Conservation (phyloP, 2,888 invertebrate species). For the Cerastis leucographa region DNA sequence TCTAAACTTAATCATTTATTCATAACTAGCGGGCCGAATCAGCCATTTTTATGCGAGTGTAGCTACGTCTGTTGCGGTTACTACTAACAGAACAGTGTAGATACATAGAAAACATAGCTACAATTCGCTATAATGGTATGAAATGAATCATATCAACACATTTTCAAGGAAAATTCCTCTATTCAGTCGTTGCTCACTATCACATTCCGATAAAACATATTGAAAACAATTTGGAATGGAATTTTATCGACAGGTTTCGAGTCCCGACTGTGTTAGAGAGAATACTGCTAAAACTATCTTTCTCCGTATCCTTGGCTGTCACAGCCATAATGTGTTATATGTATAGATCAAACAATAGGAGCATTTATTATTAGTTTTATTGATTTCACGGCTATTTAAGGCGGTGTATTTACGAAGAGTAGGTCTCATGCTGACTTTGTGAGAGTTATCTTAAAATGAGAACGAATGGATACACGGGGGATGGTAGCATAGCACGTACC, state of each 20-base stretch:
- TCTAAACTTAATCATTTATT: slow-evolving; percentile 52
- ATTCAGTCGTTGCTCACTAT: slow-evolving; percentile 72
- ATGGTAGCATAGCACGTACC: neutral
- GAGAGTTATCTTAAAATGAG: neutral
- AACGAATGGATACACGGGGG: neutral
- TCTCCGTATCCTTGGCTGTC: slow-evolving; percentile 37
- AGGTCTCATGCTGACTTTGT: neutral
- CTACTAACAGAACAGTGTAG: neutral
- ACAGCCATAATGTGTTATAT: slow-evolving; percentile 7
- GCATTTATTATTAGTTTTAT: slow-evolving; percentile 40
- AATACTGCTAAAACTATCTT: slow-evolving; percentile 59
- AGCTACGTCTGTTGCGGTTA: neutral
- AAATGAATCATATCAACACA: slow-evolving; percentile 48
- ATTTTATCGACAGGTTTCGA: slow-evolving; percentile 68
- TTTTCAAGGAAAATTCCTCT: slow-evolving; percentile 68
- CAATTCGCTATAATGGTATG: slow-evolving; percentile 12
- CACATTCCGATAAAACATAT: slow-evolving; percentile 77
- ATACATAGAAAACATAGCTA: neutral
- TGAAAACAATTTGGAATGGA: slow-evolving; percentile 77
- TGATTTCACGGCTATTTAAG: slow-evolving; percentile 33
- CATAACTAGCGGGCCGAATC: slow-evolving; percentile 24
- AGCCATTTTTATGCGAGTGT: slow-evolving; percentile 22
- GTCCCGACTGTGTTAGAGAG: slow-evolving; percentile 43
- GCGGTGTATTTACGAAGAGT: slow-evolving; percentile 2
- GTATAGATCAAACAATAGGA: slow-evolving; percentile 29